Evolutionary conservation across 2,113 vertebrate genomes (phyloP).

Genomic region (Gavialis gangeticus): DNA sequence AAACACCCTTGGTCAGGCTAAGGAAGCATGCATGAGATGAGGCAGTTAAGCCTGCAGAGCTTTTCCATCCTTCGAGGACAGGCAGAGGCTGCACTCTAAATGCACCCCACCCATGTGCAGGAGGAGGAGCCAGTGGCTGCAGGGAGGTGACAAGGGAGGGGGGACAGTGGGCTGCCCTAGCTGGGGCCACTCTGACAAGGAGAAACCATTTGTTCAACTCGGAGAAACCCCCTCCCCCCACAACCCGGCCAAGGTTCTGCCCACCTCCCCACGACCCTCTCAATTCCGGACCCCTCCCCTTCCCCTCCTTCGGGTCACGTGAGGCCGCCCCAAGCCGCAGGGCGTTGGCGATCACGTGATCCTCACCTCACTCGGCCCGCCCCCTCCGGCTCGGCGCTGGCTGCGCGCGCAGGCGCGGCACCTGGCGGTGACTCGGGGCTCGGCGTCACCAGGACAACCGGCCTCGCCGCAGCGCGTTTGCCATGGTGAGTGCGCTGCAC

Average conservation of each 20-base stretch:
- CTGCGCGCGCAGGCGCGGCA: background rate
- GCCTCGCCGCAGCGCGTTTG: conserved; percentile 60
- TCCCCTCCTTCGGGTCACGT: background rate
- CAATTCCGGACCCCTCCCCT: rapidly evolving
- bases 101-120: too few species aligned
- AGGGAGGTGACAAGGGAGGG: too few species aligned
- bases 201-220: too few species aligned
- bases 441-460: conserved; percentile 75
- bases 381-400: background rate
- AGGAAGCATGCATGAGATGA: too few species aligned
- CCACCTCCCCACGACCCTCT: too few species aligned
- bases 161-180: too few species aligned
- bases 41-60: too few species aligned
- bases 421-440: conserved; percentile 36
- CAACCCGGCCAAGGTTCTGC: background rate
- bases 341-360: conserved; percentile 37
- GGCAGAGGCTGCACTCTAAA: too few species aligned
- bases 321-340: background rate
- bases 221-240: background rate
- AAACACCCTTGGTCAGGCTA: too few species aligned
- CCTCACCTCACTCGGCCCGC: background rate
- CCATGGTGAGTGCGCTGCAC: conserved; percentile 66
- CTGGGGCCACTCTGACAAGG: too few species aligned
- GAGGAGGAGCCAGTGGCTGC: too few species aligned
- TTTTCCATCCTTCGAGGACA: too few species aligned